phyloP scores from a whole-genome alignment of 2,797 vertebrate genomes.

The Anableps anableps region DNA sequence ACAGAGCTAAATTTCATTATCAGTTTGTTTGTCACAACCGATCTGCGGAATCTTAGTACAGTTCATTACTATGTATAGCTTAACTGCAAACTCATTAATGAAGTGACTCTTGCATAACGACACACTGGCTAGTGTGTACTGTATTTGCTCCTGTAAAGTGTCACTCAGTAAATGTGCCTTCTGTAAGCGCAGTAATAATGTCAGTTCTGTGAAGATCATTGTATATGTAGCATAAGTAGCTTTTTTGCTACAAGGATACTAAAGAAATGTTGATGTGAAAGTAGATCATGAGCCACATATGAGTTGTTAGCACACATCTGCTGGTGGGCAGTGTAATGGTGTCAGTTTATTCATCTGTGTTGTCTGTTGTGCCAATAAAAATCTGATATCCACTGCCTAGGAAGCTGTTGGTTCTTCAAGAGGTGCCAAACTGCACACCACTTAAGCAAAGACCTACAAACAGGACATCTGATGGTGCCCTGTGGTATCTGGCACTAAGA shows the following conservation, averaged over 20 bases:
- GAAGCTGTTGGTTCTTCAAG: not conserved
- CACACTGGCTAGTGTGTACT: constrained; percentile 33
- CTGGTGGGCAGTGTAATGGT: constrained; percentile 1
- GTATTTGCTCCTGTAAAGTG: constrained; percentile 22
- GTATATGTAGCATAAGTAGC: not conserved
- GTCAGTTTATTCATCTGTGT: constrained; percentile 20
- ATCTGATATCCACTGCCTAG: too few species aligned
- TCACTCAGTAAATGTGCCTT: constrained; percentile 30
- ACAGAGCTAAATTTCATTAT: constrained; percentile 19
- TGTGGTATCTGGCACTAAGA: not conserved
- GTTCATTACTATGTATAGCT: constrained; percentile 26
- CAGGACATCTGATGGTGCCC: not conserved
- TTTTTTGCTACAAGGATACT: not conserved
- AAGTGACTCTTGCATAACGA: constrained; percentile 41
- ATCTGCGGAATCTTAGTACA: constrained; percentile 17
- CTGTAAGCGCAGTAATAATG: not conserved
- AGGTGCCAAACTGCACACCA: not conserved
- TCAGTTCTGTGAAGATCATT: constrained; percentile 26
- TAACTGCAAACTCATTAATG: constrained; percentile 22
- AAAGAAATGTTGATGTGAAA: not conserved
- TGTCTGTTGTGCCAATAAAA: not conserved
- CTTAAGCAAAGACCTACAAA: constrained; percentile 2
- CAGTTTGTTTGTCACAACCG: constrained; percentile 33
- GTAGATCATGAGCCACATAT: not conserved
- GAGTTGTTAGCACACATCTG: constrained; percentile 17